Evolutionary conservation across 1,140 invertebrate species (phyloP), one percentile per base, ranked within the genome.

Genomic region (Caerostris darwini): DNA sequence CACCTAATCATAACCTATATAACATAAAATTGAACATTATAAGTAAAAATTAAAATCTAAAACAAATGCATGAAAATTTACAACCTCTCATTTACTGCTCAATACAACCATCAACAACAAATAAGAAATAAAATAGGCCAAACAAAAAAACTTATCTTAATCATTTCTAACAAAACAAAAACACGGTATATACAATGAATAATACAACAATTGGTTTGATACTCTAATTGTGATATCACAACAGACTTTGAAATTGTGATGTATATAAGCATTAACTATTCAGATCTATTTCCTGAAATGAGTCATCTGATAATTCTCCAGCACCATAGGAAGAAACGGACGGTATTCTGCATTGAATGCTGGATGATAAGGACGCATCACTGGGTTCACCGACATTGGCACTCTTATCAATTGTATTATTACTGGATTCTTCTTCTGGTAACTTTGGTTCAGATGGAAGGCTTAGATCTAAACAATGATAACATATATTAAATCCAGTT

Each of bases 271-370:
- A 61, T 71, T 94, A 94, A 54, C 85, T 53, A 94, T 64, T 94
- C 58, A 94, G 86, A 94, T 94, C 92, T 71, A 94, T 50, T 54
- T 94, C 92, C 53, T 88, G 64, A 87, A 94, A 94, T 12, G 86
- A 81, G 89, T 94, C 92, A 8, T 89, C 85, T 71, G 64, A 81
- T 7, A 71, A 53, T 53, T 88, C 86, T 59, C 59, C 85, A 53
- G 59, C 54, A 77, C 50, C 50, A 8, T 56, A 17, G 59, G 85
- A 57, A 64, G 85, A 10, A 54, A 61, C 54, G 92, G 92, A 94
- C 92, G 92, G 92, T n/a, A 56, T 69, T 53, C 53, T n/a, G 53
- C 50, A 56, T 19, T 88, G 19, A 77, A 34, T 81, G 71, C 67
- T 50, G n/a, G 92, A 77, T 87, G 83, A 67, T 50, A 87, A 59